Evolutionary conservation across 2,113 vertebrate species (phyloP), one percentile per base, ranked within the genome.

Genomic region (Camelus dromedarius): DNA sequence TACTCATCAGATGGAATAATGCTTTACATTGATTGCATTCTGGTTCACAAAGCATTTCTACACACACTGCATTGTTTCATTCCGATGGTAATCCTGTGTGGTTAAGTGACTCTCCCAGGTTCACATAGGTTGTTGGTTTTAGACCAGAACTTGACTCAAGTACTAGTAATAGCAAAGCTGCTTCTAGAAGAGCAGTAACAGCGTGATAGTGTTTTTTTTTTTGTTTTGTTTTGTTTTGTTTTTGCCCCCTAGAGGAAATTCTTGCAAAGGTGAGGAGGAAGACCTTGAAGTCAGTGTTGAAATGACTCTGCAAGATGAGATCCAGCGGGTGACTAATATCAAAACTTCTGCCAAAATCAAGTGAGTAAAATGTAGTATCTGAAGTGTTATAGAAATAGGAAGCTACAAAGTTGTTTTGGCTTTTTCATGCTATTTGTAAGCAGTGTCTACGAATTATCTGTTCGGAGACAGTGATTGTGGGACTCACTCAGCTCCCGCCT

Each of bases 291-390:
- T 70, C 97, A 97, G 18, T 52, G 97, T 98, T 42, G 94, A 98
- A 92, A 96, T 98, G 98, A 98, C 97, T 69, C 96, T 99, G 69
- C 98, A 98, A 70, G 99, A 99, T 88, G 99, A 99, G 98, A 99
- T 99, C 93, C 96, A 99, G 16, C 98, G 98, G 52, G 92, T 99
- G 70, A 96, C 98, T 42, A 99, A 98, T 91, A 98, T 99, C 97
- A 99, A 98, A 97, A 99, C 99, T 30, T 99, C 99, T 35, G 98
- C 99, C 88, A 99, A 99, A 98, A 99, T 99, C 98, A 99, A 99
- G 99, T 99, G 86, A 98, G 99, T 98, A 42, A 70, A 73, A 52
- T 8, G 9, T 5, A 66, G 22, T 54, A 1, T 46, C 79, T 73
- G 11, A 28, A 20, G n/a, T 32, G 24, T 38, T 75, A 0, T 8